Base-by-base conservation (phyloP, 2,888 invertebrate species). In the Spatulosminthurus flaviceps region DNA sequence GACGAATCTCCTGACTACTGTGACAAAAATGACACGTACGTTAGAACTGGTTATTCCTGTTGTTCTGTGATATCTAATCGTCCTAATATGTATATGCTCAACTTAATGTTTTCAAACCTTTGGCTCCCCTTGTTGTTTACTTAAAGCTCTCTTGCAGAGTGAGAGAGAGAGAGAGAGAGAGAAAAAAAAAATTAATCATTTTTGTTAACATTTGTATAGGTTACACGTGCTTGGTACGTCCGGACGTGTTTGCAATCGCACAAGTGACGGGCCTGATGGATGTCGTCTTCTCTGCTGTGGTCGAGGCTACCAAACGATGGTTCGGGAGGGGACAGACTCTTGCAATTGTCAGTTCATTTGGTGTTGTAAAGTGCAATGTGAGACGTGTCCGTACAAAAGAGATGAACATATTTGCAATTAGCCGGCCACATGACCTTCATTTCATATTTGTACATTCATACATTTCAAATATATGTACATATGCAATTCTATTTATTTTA, bases 1-100 rank as follows among this genome's bases (percentile, higher is more conserved):
- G 94, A 95, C 86, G 94, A 95, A 86, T 96, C 96, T 22, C 96
- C 96, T 0, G 95, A 96, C 88, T 96, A 95, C 87, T 96, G 96
- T 87, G 94, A 95, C 88, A 91, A 92, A 79, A 94, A 96, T 88
- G 91, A 93, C 81, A 92, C 93, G 93, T 95, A 89, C 91, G 92
- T 42, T 73, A 5, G 16, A 61, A 75, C 21, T 28, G 19, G 61
- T 64, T 60, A 41, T 34, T 19, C 43, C 26, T 34, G 22, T 74
- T 24, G 69, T 7, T 34, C 34, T 34, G 34, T 34, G 9, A 34
- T 34, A 7, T 34, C 34, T 4, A 34, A 7, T 4, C 9, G 34
- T 34, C 34, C 34, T 9, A 4, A 34, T 34, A 34, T 9, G 5
- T 9, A 34, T 34, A 34, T 34, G 34, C 4, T 34, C n/a, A n/a